phyloP scores from a whole-genome alignment of 2,888 invertebrate species.

The Lottia scabra region DNA sequence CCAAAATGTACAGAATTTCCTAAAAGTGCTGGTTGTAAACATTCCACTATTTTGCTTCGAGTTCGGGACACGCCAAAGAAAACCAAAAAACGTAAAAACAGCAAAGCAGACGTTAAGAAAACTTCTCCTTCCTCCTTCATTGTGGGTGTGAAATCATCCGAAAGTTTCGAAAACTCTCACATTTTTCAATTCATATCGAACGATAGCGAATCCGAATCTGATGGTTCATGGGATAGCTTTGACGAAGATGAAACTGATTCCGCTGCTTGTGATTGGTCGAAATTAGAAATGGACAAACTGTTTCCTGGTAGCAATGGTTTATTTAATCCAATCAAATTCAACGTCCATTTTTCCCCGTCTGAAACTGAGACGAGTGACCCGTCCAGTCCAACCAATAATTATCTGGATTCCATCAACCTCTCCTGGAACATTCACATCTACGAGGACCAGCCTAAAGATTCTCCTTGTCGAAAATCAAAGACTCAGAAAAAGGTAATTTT shows the following conservation, averaged over 20 bases:
- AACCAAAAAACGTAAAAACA: neutral
- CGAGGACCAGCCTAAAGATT: neutral
- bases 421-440: constrained; percentile 36
- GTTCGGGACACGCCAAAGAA: constrained; percentile 1
- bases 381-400: constrained; percentile 3
- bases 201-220: constrained; percentile 33
- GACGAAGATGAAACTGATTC: constrained; percentile 20
- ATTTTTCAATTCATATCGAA: constrained; percentile 24
- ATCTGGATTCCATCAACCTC: constrained; percentile 36
- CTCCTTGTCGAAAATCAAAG: too few relatives aligned
- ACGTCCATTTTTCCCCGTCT: neutral
- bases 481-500: too few relatives aligned
- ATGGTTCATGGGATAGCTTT: constrained; percentile 33
- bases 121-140: constrained; percentile 32
- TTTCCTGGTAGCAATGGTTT: constrained; percentile 10
- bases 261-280: neutral
- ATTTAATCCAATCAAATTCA: constrained; percentile 6
- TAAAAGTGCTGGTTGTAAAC: neutral
- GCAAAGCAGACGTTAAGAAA: constrained; percentile 1
- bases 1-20: neutral
- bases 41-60: neutral
- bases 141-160: constrained; percentile 31
- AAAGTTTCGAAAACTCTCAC: neutral
- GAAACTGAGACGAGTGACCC: neutral
- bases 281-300: neutral